Evolutionary conservation across 2,113 vertebrate species (phyloP), one percentile per base, ranked within the genome.

Genomic region (Leptobrachium ailaonicum): DNA sequence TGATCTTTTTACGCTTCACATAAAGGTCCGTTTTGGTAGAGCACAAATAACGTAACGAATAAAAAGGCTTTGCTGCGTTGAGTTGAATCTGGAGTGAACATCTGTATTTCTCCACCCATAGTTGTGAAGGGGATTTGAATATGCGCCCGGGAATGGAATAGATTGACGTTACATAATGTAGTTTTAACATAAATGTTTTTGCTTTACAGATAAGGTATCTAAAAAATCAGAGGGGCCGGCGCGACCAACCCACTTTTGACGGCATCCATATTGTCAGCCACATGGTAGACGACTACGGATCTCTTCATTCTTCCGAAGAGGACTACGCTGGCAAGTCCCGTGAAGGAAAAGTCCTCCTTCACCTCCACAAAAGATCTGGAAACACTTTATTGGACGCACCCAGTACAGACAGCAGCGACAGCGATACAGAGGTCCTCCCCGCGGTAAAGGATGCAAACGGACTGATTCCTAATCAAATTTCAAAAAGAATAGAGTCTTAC

Each of bases 241-340:
- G 88, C 89, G 85, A 82, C 89, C 95, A 91, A 84, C 85, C 90
- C 89, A 86, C 88, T 87, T 98, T 97, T 96, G 97, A 99, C 85
- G 93, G 96, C 83, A 96, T 98, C 91, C 97, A 98, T 89, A 95
- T 99, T 53, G 92, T 98, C 88, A 98, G 91, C 88, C 97, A 99
- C 91, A 96, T 97, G 72, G 88, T 88, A 78, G 93, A 89, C 81
- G 92, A 95, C 66, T 90, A 95, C 1, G 95, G 94, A 81, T 95
- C 94, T 72, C 94, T 93, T 88, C 96, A 94, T 87, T 98, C 95
- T 73, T 98, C 96, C 2, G 97, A 98, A 73, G 97, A 99, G 85
- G 97, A 98, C 69, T 92, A 89, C 73, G 82, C 90, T 79, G 90
- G 90, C 84, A 88, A 91, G 76, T 82, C 92, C 86, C 89, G 75